Evolutionary conservation across 2,797 vertebrate genomes (phyloP).

Genomic region (Petrocephalus schoutedeni): DNA sequence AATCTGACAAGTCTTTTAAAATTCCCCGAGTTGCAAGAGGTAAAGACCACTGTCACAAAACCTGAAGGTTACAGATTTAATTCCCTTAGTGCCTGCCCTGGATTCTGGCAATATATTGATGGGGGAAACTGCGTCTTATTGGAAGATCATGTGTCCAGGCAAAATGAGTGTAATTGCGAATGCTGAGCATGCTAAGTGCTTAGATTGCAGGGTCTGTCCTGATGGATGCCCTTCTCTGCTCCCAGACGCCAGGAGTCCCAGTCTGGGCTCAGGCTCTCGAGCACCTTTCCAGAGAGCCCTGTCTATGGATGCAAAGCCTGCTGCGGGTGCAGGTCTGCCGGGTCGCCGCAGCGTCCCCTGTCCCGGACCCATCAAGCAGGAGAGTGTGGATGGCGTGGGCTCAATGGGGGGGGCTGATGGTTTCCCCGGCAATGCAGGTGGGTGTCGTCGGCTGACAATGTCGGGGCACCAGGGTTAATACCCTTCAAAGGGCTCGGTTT

Average conservation of each 20-base stretch:
- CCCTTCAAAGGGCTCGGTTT: background rate
- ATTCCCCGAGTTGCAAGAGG: too few relatives aligned
- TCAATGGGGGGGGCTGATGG: constrained; percentile 68
- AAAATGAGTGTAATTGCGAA: background rate
- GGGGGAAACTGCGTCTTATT: background rate
- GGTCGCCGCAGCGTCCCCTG: constrained; percentile 73
- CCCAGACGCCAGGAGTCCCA: constrained; percentile 61
- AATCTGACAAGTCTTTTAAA: too few relatives aligned
- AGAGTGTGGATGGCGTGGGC: constrained; percentile 70
- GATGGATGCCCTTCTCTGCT: background rate
- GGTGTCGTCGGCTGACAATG: constrained; percentile 43
- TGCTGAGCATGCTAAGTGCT: background rate
- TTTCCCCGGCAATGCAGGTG: constrained; percentile 68
- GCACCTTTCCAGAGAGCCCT: constrained; percentile 75
- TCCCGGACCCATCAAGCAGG: constrained; percentile 80
- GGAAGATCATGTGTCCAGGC: background rate
- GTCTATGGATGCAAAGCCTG: constrained; percentile 76
- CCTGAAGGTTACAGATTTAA: too few relatives aligned
- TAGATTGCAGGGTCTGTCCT: background rate
- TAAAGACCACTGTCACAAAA: too few relatives aligned
- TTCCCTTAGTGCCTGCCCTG: too few relatives aligned
- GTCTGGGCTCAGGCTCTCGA: constrained; percentile 58
- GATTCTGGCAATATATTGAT: too few relatives aligned
- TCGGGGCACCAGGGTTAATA: background rate
- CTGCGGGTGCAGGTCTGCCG: constrained; percentile 60